These are phyloP conservation scores for Zaprionus vittiger DNA, from an alignment of 1,140 invertebrate species.

Conservation along the genomic window DNA sequence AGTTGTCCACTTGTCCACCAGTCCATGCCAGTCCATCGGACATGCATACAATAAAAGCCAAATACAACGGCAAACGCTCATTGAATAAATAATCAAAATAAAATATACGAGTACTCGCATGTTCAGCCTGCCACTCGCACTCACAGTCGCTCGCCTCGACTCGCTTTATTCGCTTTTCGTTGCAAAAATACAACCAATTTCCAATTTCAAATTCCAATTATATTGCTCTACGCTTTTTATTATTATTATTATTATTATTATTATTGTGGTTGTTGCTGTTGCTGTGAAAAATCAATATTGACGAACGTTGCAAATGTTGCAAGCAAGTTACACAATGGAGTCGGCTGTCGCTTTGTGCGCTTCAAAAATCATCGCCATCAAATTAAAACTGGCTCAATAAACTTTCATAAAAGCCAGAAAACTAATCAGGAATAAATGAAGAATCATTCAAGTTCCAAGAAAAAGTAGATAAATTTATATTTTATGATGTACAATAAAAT, in stretches of 20 bases:
- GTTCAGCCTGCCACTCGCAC: constrained; percentile 6
- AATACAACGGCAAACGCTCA: constrained; percentile 70
- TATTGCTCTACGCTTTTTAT: constrained; percentile 81
- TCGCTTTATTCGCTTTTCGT: constrained; percentile 55
- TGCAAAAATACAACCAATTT: constrained; percentile 79
- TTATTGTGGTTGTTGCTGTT: constrained; percentile 34
- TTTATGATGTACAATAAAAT: not conserved
- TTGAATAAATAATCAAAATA: constrained; percentile 81
- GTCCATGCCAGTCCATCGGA: constrained; percentile 26
- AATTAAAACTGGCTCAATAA: constrained; percentile 1
- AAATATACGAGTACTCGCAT: constrained; percentile 51
- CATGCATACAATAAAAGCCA: constrained; percentile 76
- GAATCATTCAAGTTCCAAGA: not conserved
- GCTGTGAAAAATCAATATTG: constrained; percentile 80
- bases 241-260: constrained; percentile 69
- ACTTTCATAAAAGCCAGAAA: not conserved
- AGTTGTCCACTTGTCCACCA: constrained; percentile 41
- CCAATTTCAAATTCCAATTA: constrained; percentile 83
- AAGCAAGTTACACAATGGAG: constrained; percentile 41
- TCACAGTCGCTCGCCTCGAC: constrained; percentile 7
- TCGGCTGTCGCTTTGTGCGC: not conserved
- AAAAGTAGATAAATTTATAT: not conserved
- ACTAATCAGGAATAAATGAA: not conserved
- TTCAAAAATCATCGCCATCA: constrained; percentile 1
- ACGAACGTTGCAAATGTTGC: constrained; percentile 63